Percentiles rank a stretch among this genome's conserved stretches.
phyloP scores from a whole-genome alignment of 2,888 invertebrate species.

The Alloplasta piceator region DNA sequence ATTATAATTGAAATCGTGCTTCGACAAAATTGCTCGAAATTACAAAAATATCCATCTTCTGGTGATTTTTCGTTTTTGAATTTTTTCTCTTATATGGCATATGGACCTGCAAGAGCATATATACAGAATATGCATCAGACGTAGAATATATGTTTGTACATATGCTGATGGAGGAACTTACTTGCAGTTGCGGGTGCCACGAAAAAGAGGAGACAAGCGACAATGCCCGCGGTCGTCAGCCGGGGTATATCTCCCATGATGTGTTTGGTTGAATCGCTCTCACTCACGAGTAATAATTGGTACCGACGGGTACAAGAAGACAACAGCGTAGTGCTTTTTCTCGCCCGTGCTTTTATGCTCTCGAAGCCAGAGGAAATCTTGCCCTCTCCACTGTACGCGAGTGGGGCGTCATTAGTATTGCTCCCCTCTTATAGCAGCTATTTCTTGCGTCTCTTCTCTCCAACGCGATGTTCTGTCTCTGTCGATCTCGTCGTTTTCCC shows the following conservation, averaged over 20 bases:
- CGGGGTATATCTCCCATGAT: conserved; percentile 80
- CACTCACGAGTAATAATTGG: conserved; percentile 64
- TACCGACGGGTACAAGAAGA: conserved; percentile 76
- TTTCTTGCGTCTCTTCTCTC: conserved; percentile 32
- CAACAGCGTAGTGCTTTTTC: conserved; percentile 81
- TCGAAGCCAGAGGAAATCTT: conserved; percentile 72
- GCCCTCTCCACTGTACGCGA: conserved; percentile 61
- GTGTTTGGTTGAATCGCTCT: conserved; percentile 66
- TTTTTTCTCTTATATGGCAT: background rate
- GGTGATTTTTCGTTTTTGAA: background rate
- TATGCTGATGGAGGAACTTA: conserved; percentile 70
- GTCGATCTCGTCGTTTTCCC: background rate
- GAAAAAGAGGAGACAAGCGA: conserved; percentile 73
- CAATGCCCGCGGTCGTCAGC: conserved; percentile 76
- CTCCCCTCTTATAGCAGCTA: conserved; percentile 10
- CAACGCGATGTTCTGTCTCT: background rate
- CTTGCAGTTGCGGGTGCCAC: conserved; percentile 71
- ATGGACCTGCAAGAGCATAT: too few relatives aligned
- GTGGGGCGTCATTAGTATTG: conserved; percentile 18
- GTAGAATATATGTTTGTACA: background rate
- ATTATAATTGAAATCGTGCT: too few relatives aligned
- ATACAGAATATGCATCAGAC: too few relatives aligned
- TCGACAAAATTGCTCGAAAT: too few relatives aligned
- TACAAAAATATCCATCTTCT: too few relatives aligned
- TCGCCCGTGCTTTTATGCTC: conserved; percentile 81